Conservation (phyloP, 2,888 invertebrate species). For the Cephonodes hylas region DNA sequence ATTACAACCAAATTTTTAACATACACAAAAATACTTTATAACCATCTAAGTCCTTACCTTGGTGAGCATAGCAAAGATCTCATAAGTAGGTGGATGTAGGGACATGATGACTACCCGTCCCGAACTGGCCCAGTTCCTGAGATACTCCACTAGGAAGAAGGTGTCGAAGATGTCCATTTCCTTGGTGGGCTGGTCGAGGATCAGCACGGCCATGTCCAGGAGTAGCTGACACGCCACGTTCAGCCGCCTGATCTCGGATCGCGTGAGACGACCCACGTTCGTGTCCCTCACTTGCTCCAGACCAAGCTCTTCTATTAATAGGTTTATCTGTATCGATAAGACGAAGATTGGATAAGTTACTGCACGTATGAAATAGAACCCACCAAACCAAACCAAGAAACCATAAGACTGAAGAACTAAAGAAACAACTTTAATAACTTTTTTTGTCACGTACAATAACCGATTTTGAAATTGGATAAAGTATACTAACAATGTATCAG, state of each 20-base stretch:
- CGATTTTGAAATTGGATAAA: no score
- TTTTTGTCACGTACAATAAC: no score
- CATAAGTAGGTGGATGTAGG: constrained; percentile 96
- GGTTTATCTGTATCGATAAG: constrained; percentile 87
- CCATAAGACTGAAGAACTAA: no score
- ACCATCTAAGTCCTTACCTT: constrained; percentile 61
- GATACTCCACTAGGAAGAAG: constrained; percentile 95
- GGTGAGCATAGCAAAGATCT: constrained; percentile 96
- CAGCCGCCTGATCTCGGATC: constrained; percentile 92
- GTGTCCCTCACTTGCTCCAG: constrained; percentile 94
- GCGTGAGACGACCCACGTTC: constrained; percentile 90
- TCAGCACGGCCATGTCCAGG: constrained; percentile 91
- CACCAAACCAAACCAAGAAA: no score
- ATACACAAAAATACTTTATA: background rate
- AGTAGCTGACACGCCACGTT: constrained; percentile 94
- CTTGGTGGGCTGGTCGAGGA: constrained; percentile 93
- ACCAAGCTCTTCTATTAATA: constrained; percentile 94
- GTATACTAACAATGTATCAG: no score
- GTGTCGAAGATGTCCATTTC: constrained; percentile 98
- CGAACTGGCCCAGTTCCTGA: constrained; percentile 93
- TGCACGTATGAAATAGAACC: no score
- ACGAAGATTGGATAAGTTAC: no score
- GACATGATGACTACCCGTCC: constrained; percentile 94
- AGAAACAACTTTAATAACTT: no score
- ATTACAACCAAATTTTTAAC: background rate